Percentiles rank a stretch among this genome's conserved stretches.
Conservation (phyloP, 2,113 vertebrate genomes). For the Xenus cinereus region DNA sequence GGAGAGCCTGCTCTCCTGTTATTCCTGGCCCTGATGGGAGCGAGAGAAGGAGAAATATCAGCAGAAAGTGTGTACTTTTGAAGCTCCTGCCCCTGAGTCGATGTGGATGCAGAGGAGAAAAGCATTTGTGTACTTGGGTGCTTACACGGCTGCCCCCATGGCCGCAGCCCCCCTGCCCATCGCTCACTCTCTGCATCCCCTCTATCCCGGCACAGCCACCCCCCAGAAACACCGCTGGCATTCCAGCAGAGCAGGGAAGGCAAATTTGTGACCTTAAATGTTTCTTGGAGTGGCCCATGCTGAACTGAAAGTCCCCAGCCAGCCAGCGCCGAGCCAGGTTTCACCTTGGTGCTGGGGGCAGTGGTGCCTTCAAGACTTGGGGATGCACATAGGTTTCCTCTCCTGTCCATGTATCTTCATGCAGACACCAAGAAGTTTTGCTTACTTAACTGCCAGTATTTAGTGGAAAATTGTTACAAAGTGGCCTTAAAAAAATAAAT, state of each 20-base stretch:
- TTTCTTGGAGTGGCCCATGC: neutral
- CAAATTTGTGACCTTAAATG: neutral
- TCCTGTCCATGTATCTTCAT: neutral
- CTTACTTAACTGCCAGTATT: neutral
- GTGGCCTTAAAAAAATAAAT: neutral
- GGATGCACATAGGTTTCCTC: neutral
- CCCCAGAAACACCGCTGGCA: neutral
- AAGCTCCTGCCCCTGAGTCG: neutral
- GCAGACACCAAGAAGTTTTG: neutral
- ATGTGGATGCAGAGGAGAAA: neutral
- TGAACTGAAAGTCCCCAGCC: neutral
- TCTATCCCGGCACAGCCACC: rapidly evolving
- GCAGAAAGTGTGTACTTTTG: neutral
- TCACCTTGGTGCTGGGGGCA: rapidly evolving
- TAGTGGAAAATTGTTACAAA: neutral
- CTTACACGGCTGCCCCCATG: neutral
- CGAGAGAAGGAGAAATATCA: neutral
- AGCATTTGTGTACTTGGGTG: rapidly evolving
- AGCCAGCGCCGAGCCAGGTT: neutral
- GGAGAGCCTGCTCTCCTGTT: neutral
- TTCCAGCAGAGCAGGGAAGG: neutral
- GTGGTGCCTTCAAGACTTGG: neutral
- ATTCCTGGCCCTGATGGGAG: neutral
- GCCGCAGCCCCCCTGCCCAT: neutral
- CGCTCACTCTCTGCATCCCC: neutral